A percentile compares a stretch with the other conserved stretches of the same genome.
Conservation (phyloP, 2,113 vertebrate genomes). For the Ariopsis seemanni region DNA sequence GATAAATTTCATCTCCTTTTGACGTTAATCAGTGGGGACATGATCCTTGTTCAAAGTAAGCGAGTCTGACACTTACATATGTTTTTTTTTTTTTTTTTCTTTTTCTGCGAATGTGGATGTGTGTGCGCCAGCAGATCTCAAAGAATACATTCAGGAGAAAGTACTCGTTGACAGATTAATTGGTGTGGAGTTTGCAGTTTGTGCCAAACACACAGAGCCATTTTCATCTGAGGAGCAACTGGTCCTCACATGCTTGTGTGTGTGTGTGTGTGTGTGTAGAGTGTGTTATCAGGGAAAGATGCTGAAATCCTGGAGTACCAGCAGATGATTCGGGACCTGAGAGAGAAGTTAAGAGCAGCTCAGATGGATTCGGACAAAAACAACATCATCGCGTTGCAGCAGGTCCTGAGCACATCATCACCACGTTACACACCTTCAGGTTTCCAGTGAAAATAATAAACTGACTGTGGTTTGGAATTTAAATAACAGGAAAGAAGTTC, state of each 20-base stretch:
- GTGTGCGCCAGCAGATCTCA: neutral
- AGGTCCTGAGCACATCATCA: constrained; percentile 72
- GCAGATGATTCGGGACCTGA: constrained; percentile 83
- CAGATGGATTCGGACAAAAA: constrained; percentile 90
- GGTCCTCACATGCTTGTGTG: neutral
- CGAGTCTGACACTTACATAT: neutral
- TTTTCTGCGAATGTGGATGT: neutral
- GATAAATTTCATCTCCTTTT: neutral
- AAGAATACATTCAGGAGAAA: neutral
- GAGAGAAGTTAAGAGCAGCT: constrained; percentile 82
- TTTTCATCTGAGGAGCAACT: neutral
- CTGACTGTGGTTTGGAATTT: neutral
- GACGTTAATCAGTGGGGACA: neutral
- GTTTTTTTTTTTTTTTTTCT: neutral
- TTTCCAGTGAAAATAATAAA: neutral
- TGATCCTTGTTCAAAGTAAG: neutral
- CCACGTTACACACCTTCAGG: neutral
- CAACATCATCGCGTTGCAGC: constrained; percentile 85
- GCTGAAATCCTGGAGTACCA: constrained; percentile 88
- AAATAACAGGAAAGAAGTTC: neutral
- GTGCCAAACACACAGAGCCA: neutral
- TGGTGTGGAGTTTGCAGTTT: neutral
- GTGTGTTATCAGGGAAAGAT: constrained; percentile 88
- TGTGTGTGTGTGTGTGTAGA: constrained; percentile 63
- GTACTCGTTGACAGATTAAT: neutral